Conservation (phyloP, 2,888 invertebrate genomes). For the Macrosoma leucophasiata region DNA sequence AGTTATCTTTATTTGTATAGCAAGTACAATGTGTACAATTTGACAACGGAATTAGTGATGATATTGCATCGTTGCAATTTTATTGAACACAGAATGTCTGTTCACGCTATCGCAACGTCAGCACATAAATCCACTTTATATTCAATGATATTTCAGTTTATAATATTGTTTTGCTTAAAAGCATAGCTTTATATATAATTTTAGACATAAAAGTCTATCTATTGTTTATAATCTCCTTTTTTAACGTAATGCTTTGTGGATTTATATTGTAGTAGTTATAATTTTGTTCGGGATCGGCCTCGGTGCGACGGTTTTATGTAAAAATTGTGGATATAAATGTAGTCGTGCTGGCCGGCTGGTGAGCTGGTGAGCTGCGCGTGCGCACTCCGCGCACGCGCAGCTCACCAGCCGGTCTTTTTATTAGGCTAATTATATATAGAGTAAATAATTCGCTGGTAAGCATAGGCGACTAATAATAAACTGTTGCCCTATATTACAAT, state of each 20-base stretch:
- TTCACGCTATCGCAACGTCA: too few species aligned
- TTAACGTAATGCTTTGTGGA: conserved; percentile 29
- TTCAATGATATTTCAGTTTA: conserved; percentile 7
- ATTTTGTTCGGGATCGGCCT: conserved; percentile 19
- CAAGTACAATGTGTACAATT: too few species aligned
- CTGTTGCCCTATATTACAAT: conserved; percentile 30
- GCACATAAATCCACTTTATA: too few species aligned
- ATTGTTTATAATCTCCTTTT: conserved; percentile 31
- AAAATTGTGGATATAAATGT: conserved; percentile 26
- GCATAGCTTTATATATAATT: conserved; percentile 20
- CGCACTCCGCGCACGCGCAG: too few species aligned
- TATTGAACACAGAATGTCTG: too few species aligned
- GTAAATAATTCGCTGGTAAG: conserved; percentile 22
- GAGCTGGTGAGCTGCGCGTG: too few species aligned
- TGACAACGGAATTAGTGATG: too few species aligned
- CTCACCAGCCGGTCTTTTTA: too few species aligned
- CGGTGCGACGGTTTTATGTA: conserved; percentile 20
- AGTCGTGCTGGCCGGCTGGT: too few species aligned
- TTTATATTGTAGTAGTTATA: conserved; percentile 30
- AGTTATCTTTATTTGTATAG: too few species aligned
- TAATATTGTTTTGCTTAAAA: conserved; percentile 9
- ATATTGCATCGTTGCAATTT: too few species aligned
- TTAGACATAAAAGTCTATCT: conserved; percentile 22
- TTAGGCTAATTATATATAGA: conserved; percentile 27
- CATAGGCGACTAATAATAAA: conserved; percentile 35